phyloP scores from a whole-genome alignment of 2,888 invertebrate genomes.

The Nephrotoma guestfalica region DNA sequence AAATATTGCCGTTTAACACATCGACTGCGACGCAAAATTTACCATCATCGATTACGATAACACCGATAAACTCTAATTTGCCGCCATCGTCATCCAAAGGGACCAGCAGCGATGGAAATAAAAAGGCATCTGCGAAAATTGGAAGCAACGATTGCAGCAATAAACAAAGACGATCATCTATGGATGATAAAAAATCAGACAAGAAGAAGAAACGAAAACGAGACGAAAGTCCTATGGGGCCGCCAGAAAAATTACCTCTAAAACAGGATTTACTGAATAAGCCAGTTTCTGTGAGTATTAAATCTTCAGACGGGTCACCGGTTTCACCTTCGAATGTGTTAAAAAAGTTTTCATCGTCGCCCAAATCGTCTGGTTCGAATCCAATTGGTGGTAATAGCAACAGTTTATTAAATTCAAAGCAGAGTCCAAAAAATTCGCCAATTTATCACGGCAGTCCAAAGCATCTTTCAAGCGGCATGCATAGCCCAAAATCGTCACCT shows the following conservation, averaged over 20 bases:
- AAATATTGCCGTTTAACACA: constrained; percentile 66
- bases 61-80: constrained; percentile 42
- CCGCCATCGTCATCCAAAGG: background rate
- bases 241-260: constrained; percentile 65
- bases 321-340: constrained; percentile 50
- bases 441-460: constrained; percentile 54
- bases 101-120: constrained; percentile 28
- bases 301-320: constrained; percentile 44
- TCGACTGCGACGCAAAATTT: constrained; percentile 43
- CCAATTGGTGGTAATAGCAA: constrained; percentile 37
- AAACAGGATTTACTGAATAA: constrained; percentile 58
- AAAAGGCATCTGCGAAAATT: constrained; percentile 18
- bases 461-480: constrained; percentile 48
- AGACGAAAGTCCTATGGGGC: constrained; percentile 66
- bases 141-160: constrained; percentile 17
- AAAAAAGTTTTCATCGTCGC: constrained; percentile 52
- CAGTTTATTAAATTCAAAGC: constrained; percentile 36
- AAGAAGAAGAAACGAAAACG: constrained; percentile 63
- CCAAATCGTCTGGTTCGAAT: constrained; percentile 46
- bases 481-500: constrained; percentile 54
- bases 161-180: constrained; percentile 16
- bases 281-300: constrained; percentile 58
- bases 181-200: constrained; percentile 38
- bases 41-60: constrained; percentile 75
- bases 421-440: constrained; percentile 63